Base-by-base conservation (phyloP, 2,113 vertebrate species). In the Athene cunicularia region DNA sequence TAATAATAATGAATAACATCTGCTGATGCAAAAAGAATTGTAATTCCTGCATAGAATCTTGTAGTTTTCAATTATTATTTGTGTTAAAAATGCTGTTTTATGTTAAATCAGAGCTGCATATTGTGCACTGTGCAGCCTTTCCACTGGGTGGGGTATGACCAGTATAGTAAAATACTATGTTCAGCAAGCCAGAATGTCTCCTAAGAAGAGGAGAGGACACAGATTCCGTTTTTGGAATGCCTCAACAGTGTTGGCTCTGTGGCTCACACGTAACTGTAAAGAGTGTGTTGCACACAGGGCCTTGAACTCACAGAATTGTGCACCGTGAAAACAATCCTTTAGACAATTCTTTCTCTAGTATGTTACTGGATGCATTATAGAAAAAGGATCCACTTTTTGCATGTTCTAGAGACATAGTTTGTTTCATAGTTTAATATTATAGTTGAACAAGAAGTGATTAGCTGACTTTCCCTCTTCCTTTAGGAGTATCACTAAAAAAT, bases 391-490 rank as follows among this genome's bases (percentile, higher is more conserved):
- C 11, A 5, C 45, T 49, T 67, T 3, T 1, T 23, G 14, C 35
- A 9, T 55, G 32, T 67, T 75, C 28, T 56, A 5, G 23, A 77
- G 20, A 9, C 20, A 56, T 8, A 5, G 14, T 80, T 82, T 68
- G 21, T 73, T 92, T 75, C 15, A 9, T 7, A 4, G 30, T 70
- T 91, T 41, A 86, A 27, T 55, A 20, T 33, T 68, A 63, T 17
- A 92, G 11, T 47, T 90, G 49, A 90, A 50, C 37, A 74, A 80
- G 56, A 88, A 88, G 67, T 86, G 75, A 47, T 82, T 75, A 94
- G 93, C 86, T 93, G 80, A 43, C 59, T 97, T 96, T 59, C 73
- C 83, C 60, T 94, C 85, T 95, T 77, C 74, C 58, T 90, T 95
- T 30, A 94, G 92, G 68, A 41, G 4, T 72, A 30, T 94, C 83